phyloP scores from a whole-genome alignment of 2,113 vertebrate species.

The Paraplagusia blochii region DNA sequence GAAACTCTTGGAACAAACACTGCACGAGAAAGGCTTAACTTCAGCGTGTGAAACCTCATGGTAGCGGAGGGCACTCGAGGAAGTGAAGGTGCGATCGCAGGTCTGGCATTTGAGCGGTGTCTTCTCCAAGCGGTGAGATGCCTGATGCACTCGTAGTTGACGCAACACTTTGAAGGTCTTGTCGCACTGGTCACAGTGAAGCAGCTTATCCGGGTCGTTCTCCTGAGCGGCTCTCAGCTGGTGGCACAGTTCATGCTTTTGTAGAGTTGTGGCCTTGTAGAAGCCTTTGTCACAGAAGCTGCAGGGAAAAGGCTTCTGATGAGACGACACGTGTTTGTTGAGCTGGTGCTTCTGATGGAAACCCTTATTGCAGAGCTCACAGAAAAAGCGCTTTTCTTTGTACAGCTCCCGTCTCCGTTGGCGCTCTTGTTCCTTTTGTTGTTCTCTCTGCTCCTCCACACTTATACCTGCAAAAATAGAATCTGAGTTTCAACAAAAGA shows the following conservation, averaged over 20 bases:
- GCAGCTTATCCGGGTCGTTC: constrained; percentile 49
- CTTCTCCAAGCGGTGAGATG: constrained; percentile 36
- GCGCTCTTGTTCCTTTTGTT: constrained; percentile 51
- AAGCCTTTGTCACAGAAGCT: constrained; percentile 63
- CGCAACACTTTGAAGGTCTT: constrained; percentile 48
- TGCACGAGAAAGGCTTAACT: constrained; percentile 63
- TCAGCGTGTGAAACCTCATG: constrained; percentile 50
- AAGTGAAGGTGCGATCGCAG: constrained; percentile 55
- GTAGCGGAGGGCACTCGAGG: constrained; percentile 37
- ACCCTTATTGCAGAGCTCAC: constrained; percentile 59
- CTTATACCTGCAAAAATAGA: constrained; percentile 9
- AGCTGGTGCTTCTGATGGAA: constrained; percentile 69
- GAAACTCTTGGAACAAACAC: constrained; percentile 60
- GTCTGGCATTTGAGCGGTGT: constrained; percentile 30
- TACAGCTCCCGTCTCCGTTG: constrained; percentile 56
- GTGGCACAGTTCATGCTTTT: constrained; percentile 48
- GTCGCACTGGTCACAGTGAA: constrained; percentile 54
- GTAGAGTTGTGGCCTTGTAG: constrained; percentile 49
- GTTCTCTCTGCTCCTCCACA: constrained; percentile 44
- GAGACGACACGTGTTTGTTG: constrained; percentile 49
- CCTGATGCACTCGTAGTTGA: constrained; percentile 52
- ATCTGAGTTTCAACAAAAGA: background rate
- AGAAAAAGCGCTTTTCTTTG: constrained; percentile 66
- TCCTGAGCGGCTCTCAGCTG: constrained; percentile 44
- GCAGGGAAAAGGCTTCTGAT: constrained; percentile 65